Percentiles rank a stretch among this genome's conserved stretches.
These are phyloP conservation scores for Scomberomorus guttatus DNA, from an alignment of 2,797 vertebrate species.

Conservation along the genomic window DNA sequence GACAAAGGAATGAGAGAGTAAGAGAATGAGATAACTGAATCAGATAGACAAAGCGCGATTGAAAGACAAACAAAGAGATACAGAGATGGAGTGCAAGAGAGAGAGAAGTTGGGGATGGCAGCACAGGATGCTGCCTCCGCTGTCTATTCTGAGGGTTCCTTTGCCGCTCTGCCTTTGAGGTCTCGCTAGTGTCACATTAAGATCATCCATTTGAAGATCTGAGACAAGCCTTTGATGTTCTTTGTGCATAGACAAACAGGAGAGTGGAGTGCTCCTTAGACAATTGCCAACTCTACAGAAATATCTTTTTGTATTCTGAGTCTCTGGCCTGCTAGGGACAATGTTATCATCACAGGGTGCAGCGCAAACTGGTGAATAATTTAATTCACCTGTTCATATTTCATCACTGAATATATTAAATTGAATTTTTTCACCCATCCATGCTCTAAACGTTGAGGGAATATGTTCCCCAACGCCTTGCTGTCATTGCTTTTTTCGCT, in stretches of 20 bases:
- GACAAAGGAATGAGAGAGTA: constrained; percentile 33
- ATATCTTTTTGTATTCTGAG: constrained; percentile 70
- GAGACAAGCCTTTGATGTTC: constrained; percentile 84
- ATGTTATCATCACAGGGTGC: constrained; percentile 73
- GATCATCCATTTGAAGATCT: constrained; percentile 82
- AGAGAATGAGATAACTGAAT: constrained; percentile 59
- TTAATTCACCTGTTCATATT: constrained; percentile 81
- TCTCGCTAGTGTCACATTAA: constrained; percentile 80
- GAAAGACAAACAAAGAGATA: constrained; percentile 65
- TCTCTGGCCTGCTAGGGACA: constrained; percentile 76
- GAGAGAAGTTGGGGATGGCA: constrained; percentile 57
- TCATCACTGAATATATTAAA: constrained; percentile 76
- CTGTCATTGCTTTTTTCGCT: constrained; percentile 19
- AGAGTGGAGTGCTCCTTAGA: constrained; percentile 77
- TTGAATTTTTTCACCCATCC: constrained; percentile 34
- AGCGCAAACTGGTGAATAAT: constrained; percentile 77
- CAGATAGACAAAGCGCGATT: constrained; percentile 56
- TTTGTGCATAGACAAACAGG: constrained; percentile 84
- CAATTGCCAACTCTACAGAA: constrained; percentile 78
- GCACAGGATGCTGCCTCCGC: constrained; percentile 70
- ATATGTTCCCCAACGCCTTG: constrained; percentile 25
- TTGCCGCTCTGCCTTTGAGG: constrained; percentile 77
- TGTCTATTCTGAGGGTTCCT: constrained; percentile 74
- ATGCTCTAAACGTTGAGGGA: constrained; percentile 38
- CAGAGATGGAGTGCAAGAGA: constrained; percentile 39